phyloP scores from a whole-genome alignment of 2,797 vertebrate genomes.

The Pangasius mekongensis region DNA sequence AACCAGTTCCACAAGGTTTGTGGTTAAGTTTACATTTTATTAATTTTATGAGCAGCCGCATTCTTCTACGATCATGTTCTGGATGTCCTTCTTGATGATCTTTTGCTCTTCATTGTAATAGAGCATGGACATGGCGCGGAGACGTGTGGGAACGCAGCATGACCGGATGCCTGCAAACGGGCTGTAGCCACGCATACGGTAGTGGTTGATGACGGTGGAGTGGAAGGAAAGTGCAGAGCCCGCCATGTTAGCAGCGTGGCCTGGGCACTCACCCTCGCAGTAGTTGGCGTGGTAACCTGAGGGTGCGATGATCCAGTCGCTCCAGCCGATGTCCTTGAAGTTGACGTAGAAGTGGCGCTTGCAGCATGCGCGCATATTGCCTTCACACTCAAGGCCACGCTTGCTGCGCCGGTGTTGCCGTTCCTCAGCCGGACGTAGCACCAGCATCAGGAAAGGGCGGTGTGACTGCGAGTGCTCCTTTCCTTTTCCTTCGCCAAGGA shows the following conservation, averaged over 20 bases:
- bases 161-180: slow-evolving; percentile 88
- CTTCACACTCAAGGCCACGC: slow-evolving; percentile 85
- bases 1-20: slow-evolving; percentile 25
- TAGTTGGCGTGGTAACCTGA: slow-evolving; percentile 88
- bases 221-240: slow-evolving; percentile 86
- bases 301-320: slow-evolving; percentile 98
- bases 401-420: slow-evolving; percentile 80
- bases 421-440: slow-evolving; percentile 81
- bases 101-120: slow-evolving; percentile 89
- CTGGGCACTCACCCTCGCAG: slow-evolving; percentile 88
- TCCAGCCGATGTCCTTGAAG: slow-evolving; percentile 95
- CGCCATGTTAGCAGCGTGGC: slow-evolving; percentile 84
- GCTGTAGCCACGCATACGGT: slow-evolving; percentile 85
- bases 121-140: slow-evolving; percentile 89
- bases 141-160: slow-evolving; percentile 86
- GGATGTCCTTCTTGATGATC: slow-evolving; percentile 90
- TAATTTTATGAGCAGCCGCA: slow-evolving; percentile 83
- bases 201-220: slow-evolving; percentile 89
- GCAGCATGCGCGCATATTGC: slow-evolving; percentile 86
- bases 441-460: slow-evolving; percentile 86
- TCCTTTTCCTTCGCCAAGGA: slow-evolving; percentile 78
- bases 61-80: slow-evolving; percentile 91
- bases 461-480: slow-evolving; percentile 85
- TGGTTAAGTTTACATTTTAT: slow-evolving; percentile 4
- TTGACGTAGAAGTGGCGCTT: slow-evolving; percentile 88